Evolutionary conservation across 2,888 invertebrate genomes (phyloP).

Genomic region (Stratiomys singularior): DNA sequence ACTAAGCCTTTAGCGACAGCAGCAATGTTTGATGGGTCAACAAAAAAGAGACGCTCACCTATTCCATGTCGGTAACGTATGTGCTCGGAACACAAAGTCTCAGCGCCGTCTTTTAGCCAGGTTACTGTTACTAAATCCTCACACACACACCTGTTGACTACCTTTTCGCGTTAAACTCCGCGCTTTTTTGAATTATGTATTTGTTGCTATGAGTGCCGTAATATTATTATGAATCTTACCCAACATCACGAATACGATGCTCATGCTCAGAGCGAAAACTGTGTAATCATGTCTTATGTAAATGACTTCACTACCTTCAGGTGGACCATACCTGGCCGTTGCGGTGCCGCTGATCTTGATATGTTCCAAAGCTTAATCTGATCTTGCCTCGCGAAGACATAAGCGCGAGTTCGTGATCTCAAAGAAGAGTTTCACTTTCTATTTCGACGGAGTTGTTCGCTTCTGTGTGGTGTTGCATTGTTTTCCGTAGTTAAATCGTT

Average conservation of each 20-base stretch:
- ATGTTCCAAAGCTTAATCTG: conserved; percentile 8
- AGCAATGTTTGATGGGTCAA: too few species aligned
- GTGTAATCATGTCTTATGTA: too few species aligned
- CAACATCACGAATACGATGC: background rate
- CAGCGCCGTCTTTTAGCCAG: background rate
- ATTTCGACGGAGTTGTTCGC: background rate
- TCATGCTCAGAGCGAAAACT: background rate
- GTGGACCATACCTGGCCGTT: conserved; percentile 18
- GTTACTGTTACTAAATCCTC: conserved; percentile 21
- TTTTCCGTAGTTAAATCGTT: background rate
- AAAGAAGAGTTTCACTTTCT: conserved; percentile 35
- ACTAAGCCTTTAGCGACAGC: too few species aligned
- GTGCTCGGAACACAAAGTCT: too few species aligned
- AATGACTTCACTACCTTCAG: background rate
- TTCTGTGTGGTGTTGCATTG: background rate
- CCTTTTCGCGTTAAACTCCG: background rate
- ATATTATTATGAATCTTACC: conserved; percentile 1
- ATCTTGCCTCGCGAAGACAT: conserved; percentile 40
- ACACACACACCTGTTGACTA: background rate
- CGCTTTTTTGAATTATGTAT: too few species aligned
- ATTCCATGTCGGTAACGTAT: too few species aligned
- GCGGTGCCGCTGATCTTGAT: background rate
- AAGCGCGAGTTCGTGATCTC: conserved; percentile 1
- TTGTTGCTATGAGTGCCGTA: background rate
- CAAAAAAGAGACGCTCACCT: too few species aligned